Evolutionary conservation across 2,888 invertebrate species (phyloP), one percentile per base, ranked within the genome.

Genomic region (Stenodema calcarata): DNA sequence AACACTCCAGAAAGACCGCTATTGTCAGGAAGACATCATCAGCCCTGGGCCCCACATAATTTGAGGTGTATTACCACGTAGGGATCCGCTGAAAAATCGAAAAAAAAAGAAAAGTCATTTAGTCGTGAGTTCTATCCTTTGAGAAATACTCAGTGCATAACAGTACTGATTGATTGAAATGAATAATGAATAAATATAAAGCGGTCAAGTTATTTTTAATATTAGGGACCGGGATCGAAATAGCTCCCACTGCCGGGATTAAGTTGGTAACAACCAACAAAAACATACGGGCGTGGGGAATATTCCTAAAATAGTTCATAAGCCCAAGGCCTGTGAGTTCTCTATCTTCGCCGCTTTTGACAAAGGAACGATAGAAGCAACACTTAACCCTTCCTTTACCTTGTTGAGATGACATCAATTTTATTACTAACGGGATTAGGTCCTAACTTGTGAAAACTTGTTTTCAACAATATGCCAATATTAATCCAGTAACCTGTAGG

Each of bases 201-300:
- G 62, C 69, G 80, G 80, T 62, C 62, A 28, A 75, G 84, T 84
- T 84, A 84, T 84, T 84, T 84, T 84, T 84, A 75, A 84, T 84
- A 84, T 84, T 84, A 84, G 84, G 84, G 73, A 84, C 84, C 44
- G 73, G 28, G 84, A 73, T 73, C 12, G 47, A 84, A 84, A 84
- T 84, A 84, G 84, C 84, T 70, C 82, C n/a, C n/a, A 70, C 75
- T 73, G 84, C 84, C 84, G 70, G 73, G 84, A 70, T 73, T 70
- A 84, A 80, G 80, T 80, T 47, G 84, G 84, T 73, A 84, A 84
- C 84, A 47, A 80, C 47, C 54, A 84, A 84, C 84, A 73, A 84
- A 84, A 84, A 84, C 84, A 73, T 84, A 28, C 28, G 70, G 70
- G 75, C 84, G 84, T 84, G 84, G 75, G 84, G 70, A 11, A 47